Evolutionary conservation across 2,888 invertebrate species (phyloP).

Genomic region (Pterostichus madidus): DNA sequence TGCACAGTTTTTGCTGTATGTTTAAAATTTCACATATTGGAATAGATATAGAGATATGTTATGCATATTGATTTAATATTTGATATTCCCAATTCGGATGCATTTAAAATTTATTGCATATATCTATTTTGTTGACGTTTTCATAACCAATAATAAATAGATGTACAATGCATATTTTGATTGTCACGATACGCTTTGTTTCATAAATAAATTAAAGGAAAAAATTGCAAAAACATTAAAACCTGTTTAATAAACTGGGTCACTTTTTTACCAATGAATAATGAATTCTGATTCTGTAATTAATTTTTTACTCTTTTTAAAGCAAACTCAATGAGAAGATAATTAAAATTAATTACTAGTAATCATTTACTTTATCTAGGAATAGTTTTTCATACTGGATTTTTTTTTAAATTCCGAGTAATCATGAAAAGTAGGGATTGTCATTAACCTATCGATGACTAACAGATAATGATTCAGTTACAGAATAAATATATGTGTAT

Average conservation of each 20-base stretch:
- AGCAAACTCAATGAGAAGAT: background rate
- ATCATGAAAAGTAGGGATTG: no score
- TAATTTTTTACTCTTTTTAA: slow-evolving; percentile 24
- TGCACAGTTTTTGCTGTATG: slow-evolving; percentile 23
- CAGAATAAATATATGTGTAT: no score
- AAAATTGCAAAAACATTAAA: slow-evolving; percentile 34
- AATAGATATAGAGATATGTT: slow-evolving; percentile 19
- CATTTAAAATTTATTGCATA: slow-evolving; percentile 48
- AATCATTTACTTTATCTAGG: no score
- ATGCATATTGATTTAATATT: slow-evolving; percentile 50
- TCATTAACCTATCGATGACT: no score
- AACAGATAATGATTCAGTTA: no score
- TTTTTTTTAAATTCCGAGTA: no score
- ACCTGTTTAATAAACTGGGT: background rate
- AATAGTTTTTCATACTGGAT: no score
- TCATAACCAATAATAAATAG: slow-evolving; percentile 47
- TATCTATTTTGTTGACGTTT: slow-evolving; percentile 52
- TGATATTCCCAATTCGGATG: slow-evolving; percentile 42
- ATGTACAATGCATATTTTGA: slow-evolving; percentile 34
- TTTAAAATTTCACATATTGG: slow-evolving; percentile 40
- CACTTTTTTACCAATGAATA: slow-evolving; percentile 31
- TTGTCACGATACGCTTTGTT: slow-evolving; percentile 23
- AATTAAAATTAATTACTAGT: no score
- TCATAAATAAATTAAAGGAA: slow-evolving; percentile 37
- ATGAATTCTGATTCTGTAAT: slow-evolving; percentile 21